Percentiles rank a stretch among this genome's conserved stretches.
Conservation (phyloP, 2,113 vertebrate species). For the Sebastes fasciatus region DNA sequence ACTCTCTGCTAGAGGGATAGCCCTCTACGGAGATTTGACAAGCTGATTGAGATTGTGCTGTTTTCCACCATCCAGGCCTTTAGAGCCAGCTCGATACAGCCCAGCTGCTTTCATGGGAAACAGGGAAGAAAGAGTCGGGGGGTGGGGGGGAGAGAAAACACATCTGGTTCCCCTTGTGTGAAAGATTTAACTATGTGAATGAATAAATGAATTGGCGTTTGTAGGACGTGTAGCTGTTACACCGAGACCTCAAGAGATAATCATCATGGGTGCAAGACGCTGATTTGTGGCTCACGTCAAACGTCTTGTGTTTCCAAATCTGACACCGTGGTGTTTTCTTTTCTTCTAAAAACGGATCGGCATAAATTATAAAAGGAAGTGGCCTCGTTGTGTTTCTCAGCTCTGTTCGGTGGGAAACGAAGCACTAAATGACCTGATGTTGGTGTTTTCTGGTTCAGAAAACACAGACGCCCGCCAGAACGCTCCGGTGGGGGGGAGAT, state of each 20-base stretch:
- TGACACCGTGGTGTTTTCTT: conserved; percentile 25
- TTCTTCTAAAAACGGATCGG: conserved; percentile 9
- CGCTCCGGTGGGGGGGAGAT: not conserved
- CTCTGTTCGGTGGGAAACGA: conserved; percentile 17
- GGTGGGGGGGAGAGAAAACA: conserved; percentile 10
- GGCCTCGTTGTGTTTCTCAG: conserved; percentile 14
- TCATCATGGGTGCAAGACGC: conserved; percentile 14
- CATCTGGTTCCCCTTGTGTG: conserved; percentile 69
- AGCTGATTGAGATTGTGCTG: conserved; percentile 62
- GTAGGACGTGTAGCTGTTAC: conserved; percentile 28
- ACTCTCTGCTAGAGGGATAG: conserved; percentile 29
- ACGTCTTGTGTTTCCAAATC: conserved; percentile 25
- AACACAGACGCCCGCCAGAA: conserved; percentile 38
- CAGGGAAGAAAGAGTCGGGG: not conserved
- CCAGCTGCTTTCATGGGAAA: conserved; percentile 59
- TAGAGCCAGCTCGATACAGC: conserved; percentile 66
- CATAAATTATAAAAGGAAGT: conserved; percentile 22
- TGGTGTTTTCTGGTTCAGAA: conserved; percentile 42
- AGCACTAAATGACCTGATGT: conserved; percentile 29
- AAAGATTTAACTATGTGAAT: conserved; percentile 41
- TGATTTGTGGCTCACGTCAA: conserved; percentile 51
- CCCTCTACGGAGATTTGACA: conserved; percentile 57
- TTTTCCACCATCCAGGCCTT: conserved; percentile 78
- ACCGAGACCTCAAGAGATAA: conserved; percentile 51
- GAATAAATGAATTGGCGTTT: conserved; percentile 39